phyloP scores from a whole-genome alignment of 2,797 vertebrate species.

The Sebastes goodei region DNA sequence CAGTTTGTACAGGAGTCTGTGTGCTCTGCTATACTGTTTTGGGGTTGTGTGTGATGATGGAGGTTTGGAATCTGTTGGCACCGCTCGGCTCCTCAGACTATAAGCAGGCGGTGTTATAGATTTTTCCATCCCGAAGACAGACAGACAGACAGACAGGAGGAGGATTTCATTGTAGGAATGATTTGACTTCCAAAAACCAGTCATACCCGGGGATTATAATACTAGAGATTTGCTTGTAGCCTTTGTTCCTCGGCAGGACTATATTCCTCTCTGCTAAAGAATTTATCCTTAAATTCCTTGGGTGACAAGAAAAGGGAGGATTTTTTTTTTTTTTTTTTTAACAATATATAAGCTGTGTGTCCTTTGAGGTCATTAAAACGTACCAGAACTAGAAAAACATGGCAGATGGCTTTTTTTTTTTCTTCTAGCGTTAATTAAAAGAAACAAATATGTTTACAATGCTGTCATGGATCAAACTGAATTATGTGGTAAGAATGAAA shows the following conservation, averaged over 20 bases:
- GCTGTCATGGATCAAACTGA: not conserved
- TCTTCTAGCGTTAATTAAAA: constrained; percentile 16
- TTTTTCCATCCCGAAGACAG: constrained; percentile 1
- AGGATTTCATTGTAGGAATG: constrained; percentile 27
- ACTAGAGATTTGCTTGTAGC: constrained; percentile 3
- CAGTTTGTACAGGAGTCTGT: constrained; percentile 26
- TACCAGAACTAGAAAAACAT: constrained; percentile 27
- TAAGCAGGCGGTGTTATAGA: constrained; percentile 5
- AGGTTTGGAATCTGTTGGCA: constrained; percentile 26
- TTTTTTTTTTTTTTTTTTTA: not conserved
- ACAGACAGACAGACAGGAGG: not conserved
- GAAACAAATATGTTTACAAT: constrained; percentile 48
- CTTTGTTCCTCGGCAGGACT: constrained; percentile 3
- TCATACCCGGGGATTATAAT: constrained; percentile 37
- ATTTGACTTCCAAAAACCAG: constrained; percentile 38
- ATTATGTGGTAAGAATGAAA: not conserved
- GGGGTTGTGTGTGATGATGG: constrained; percentile 22
- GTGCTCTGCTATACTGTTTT: constrained; percentile 14
- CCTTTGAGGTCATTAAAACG: constrained; percentile 21
- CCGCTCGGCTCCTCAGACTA: not conserved
- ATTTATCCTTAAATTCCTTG: constrained; percentile 24
- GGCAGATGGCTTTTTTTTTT: constrained; percentile 12
- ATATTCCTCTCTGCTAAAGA: not conserved
- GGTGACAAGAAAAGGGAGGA: constrained; percentile 12
- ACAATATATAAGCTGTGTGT: constrained; percentile 7